phyloP scores from a whole-genome alignment of 2,113 vertebrate genomes.

The Uria lomvia region DNA sequence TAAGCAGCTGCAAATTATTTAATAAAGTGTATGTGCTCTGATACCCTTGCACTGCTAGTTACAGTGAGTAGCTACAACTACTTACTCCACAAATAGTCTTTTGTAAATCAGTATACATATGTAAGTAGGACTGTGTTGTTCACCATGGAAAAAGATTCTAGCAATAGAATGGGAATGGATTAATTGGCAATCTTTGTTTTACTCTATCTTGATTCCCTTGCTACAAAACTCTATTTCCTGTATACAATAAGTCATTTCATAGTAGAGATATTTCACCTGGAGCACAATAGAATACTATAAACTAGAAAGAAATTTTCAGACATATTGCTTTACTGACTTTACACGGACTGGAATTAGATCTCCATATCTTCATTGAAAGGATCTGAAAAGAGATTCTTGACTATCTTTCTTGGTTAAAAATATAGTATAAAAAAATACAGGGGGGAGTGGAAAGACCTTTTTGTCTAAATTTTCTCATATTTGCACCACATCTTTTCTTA shows the following conservation, averaged over 20 bases:
- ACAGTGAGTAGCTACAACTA: not conserved
- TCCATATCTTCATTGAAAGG: not conserved
- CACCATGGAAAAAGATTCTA: not conserved
- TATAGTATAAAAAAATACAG: not conserved
- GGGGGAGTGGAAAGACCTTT: not conserved
- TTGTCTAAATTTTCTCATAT: not conserved
- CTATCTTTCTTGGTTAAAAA: not conserved
- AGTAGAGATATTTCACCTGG: not conserved
- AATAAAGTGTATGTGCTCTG: not conserved
- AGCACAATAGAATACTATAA: not conserved
- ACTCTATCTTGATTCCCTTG: not conserved
- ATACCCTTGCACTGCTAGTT: not conserved
- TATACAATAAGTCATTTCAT: not conserved
- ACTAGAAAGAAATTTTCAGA: not conserved
- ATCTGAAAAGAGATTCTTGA: not conserved
- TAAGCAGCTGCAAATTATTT: not conserved
- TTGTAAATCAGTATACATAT: not conserved
- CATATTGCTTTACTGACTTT: not conserved
- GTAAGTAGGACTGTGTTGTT: not conserved
- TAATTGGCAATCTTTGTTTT: not conserved
- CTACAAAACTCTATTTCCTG: not conserved
- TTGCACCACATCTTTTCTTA: not conserved
- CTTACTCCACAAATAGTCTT: not conserved
- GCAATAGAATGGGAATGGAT: not conserved
- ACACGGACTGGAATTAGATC: not conserved